Conservation (phyloP, 2,113 vertebrate species). For the Channa maculata region DNA sequence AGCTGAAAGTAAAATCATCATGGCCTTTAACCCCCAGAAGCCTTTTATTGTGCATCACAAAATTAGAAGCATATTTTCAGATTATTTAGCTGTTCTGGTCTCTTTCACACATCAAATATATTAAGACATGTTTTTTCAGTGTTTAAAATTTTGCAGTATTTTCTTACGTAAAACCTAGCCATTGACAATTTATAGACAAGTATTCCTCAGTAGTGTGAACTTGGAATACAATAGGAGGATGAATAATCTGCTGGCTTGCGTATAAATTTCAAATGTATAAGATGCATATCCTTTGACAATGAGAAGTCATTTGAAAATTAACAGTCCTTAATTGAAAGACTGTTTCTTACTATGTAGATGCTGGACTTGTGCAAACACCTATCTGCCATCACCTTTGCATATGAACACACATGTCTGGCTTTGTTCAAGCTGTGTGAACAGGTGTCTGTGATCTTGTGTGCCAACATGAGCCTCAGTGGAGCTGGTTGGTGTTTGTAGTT, state of each 20-base stretch:
- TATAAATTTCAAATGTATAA: too few species aligned
- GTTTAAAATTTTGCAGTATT: not conserved
- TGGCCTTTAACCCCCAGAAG: not conserved
- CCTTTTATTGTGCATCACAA: not conserved
- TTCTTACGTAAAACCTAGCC: not conserved
- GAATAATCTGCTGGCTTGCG: too few species aligned
- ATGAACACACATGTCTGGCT: conserved; percentile 56
- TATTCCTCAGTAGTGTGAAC: not conserved
- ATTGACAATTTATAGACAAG: not conserved
- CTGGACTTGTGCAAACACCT: conserved; percentile 19
- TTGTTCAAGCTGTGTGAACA: conserved; percentile 65
- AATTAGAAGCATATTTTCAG: not conserved
- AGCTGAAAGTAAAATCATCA: not conserved
- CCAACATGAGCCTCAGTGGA: conserved; percentile 47
- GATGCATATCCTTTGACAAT: too few species aligned
- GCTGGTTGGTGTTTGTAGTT: conserved; percentile 11
- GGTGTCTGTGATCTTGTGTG: conserved; percentile 51
- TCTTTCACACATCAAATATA: too few species aligned
- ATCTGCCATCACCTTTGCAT: conserved; percentile 38
- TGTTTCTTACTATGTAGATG: not conserved
- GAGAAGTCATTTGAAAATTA: too few species aligned
- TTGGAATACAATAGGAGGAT: not conserved
- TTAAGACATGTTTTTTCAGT: not conserved
- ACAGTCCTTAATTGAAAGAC: not conserved
- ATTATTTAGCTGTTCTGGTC: too few species aligned